Evolutionary conservation across 1,140 invertebrate species (phyloP), one percentile per base, ranked within the genome.

Genomic region (Dysdera silvatica): DNA sequence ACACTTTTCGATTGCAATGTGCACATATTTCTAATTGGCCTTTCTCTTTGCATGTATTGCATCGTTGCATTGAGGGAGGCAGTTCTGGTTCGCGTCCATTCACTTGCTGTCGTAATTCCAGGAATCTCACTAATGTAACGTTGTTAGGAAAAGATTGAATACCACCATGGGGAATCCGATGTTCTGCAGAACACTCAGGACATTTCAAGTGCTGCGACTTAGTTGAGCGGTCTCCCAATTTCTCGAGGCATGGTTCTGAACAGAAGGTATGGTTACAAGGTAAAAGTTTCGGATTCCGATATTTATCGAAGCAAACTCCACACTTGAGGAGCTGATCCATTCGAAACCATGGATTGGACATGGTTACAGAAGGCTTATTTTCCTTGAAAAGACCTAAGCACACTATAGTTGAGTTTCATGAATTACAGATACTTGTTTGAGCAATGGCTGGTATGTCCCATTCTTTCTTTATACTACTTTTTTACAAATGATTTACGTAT

Each of bases 231-330:
- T 95, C 93, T 68, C 93, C 89, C 43, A 95, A 82, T 59, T 90
- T 91, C 78, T 96, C 93, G 85, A 96, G 90, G 76, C 93, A 97
- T 32, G 92, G 94, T 72, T 94, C 90, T 85, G 95, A 91, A 76
- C 95, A 98, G 79, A 96, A 98, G 68, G 94, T 97, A 83, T 99
- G 95, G 80, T 98, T 95, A 77, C 95, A 99, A 85, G 95, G 95
- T 71, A 99, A 78, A 70, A 98, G 81, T 79, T 97, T 98, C 29
- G 95, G 95, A 77, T 95, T 94, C 71, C 91, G 84, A 78, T 90
- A 98, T 69, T 94, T 83, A 79, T 98, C 95, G 73, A 98, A 79
- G 75, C 95, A 99, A 70, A 99, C 94, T 73, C 93, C 89, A 79
- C 95, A 99, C 61, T 92, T 95, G 69, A 98, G 81, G 71, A 98